phyloP scores from a whole-genome alignment of 2,888 invertebrate species.

The Leptinotarsa rubiginosa region DNA sequence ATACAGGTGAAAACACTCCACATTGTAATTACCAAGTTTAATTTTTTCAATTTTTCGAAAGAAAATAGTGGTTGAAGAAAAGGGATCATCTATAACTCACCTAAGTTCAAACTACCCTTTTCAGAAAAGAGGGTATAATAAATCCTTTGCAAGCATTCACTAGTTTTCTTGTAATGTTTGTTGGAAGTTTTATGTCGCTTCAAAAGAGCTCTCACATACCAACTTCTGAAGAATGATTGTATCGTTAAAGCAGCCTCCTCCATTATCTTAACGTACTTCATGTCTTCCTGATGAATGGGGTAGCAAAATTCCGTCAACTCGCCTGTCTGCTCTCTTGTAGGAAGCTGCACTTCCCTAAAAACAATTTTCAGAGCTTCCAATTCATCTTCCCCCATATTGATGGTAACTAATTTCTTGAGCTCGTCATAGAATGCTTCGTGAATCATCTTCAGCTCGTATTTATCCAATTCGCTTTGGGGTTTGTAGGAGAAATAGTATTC shows the following conservation, averaged over 20 bases:
- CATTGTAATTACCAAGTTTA: too few species aligned
- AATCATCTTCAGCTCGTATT: constrained; percentile 38
- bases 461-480: constrained; percentile 45
- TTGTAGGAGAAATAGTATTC: constrained; percentile 56
- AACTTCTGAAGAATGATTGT: constrained; percentile 57
- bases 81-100: not conserved
- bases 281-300: constrained; percentile 44
- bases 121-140: not conserved
- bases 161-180: constrained; percentile 49
- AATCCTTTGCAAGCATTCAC: constrained; percentile 52
- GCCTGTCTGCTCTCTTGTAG: not conserved
- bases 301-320: constrained; percentile 31
- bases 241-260: constrained; percentile 56
- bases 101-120: not conserved
- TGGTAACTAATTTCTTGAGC: constrained; percentile 27
- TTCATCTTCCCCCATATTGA: constrained; percentile 28
- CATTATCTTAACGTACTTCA: constrained; percentile 48
- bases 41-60: not conserved
- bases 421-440: constrained; percentile 40
- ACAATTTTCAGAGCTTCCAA: constrained; percentile 31
- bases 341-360: constrained; percentile 33
- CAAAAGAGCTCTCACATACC: constrained; percentile 52
- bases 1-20: too few species aligned
- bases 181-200: constrained; percentile 49
- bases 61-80: too few species aligned